These are phyloP conservation scores for Rhyacichthys aspro DNA, from an alignment of 2,797 vertebrate species.

Conservation along the genomic window DNA sequence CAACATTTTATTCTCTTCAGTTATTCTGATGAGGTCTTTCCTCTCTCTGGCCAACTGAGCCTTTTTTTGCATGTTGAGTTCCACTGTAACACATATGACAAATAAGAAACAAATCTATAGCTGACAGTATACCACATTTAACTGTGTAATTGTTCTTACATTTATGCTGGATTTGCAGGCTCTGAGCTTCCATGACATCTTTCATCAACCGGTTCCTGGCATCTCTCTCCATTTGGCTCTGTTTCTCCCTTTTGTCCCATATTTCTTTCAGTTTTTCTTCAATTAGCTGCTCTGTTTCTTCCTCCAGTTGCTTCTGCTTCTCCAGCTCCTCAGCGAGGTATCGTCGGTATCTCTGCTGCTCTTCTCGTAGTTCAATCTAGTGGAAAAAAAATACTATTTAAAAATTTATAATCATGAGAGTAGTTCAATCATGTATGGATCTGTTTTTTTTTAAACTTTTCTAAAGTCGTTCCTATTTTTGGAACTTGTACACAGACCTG, in stretches of 20 bases:
- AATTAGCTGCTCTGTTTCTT: slow-evolving; percentile 76
- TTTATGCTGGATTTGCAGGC: slow-evolving; percentile 85
- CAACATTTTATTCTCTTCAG: slow-evolving; percentile 68
- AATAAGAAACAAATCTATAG: neutral
- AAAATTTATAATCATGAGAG: neutral
- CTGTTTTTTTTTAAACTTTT: no score
- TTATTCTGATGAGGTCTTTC: slow-evolving; percentile 67
- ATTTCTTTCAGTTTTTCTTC: slow-evolving; percentile 76
- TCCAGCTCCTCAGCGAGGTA: slow-evolving; percentile 80
- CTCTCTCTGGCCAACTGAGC: slow-evolving; percentile 72
- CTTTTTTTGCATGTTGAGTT: slow-evolving; percentile 76
- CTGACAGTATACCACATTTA: neutral
- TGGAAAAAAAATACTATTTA: slow-evolving; percentile 1
- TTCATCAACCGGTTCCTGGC: slow-evolving; percentile 80
- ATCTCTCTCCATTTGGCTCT: slow-evolving; percentile 69
- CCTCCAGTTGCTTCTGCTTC: slow-evolving; percentile 77
- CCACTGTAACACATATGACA: slow-evolving; percentile 70
- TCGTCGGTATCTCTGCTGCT: slow-evolving; percentile 81
- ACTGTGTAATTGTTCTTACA: slow-evolving; percentile 71
- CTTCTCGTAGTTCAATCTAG: slow-evolving; percentile 79
- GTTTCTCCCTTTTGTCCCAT: slow-evolving; percentile 70
- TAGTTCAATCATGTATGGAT: no score
- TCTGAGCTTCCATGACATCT: slow-evolving; percentile 82
- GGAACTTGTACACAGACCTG: no score
- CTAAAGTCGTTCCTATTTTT: no score